Percentiles rank a stretch among this genome's conserved stretches.
Evolutionary conservation across 2,888 invertebrate species (phyloP).

Genomic region (Zootermopsis nevadensis): DNA sequence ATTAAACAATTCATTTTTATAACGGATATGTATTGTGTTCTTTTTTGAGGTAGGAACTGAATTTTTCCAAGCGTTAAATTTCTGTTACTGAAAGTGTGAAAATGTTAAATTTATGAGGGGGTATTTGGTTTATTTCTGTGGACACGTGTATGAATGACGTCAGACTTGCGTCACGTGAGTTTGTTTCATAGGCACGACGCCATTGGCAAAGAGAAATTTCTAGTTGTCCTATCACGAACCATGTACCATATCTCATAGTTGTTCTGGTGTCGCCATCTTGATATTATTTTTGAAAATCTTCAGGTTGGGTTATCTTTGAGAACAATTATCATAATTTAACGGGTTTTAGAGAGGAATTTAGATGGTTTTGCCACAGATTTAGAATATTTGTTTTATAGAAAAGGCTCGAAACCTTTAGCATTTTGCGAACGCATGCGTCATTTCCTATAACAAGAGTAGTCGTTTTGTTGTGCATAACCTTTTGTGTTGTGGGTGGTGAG

Average conservation of each 20-base stretch:
- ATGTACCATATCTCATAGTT: conserved; percentile 36
- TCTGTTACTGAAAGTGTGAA: too few species aligned
- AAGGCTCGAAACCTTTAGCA: neutral
- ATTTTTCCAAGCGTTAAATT: too few species aligned
- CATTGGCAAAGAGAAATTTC: conserved; percentile 55
- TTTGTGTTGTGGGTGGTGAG: conserved; percentile 31
- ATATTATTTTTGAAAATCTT: conserved; percentile 63
- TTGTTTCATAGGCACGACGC: conserved; percentile 53
- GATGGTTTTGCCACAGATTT: neutral
- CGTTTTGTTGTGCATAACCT: conserved; percentile 26
- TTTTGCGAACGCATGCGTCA: conserved; percentile 24
- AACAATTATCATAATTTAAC: neutral
- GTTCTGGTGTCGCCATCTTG: conserved; percentile 59
- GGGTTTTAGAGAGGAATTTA: neutral
- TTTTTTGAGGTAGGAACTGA: too few species aligned
- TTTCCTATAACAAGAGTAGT: conserved; percentile 17
- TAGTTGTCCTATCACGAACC: conserved; percentile 56
- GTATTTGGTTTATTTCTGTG: conserved; percentile 48
- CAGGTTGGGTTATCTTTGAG: conserved; percentile 57
- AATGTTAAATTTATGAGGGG: neutral
- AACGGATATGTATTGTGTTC: too few species aligned
- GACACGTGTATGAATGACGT: conserved; percentile 59
- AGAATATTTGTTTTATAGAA: conserved; percentile 6
- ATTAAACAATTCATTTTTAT: too few species aligned
- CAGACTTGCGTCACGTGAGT: conserved; percentile 57